Evolutionary conservation across 2,113 vertebrate species (phyloP), one percentile per base, ranked within the genome.

Genomic region (Rhombomys opimus): DNA sequence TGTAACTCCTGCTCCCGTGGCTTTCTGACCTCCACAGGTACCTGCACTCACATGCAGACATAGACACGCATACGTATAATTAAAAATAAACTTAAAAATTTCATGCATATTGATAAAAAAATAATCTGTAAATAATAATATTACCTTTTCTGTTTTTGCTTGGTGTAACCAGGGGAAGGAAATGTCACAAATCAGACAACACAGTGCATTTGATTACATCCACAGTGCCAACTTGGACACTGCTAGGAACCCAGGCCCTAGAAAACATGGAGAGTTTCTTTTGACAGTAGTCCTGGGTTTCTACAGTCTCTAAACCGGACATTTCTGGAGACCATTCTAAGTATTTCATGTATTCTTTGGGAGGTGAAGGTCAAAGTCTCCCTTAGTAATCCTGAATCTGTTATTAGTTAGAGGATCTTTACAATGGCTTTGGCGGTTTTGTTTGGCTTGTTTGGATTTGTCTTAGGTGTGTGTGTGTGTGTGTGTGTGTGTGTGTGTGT

Each of bases 321-420:
- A 80, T 97, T 20, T 59, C 10, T 89, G 35, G 35, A 35, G 32
- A 35, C 77, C 23, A 67, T 72, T 61, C 54, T 23, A 32, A 41
- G 7, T 80, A 63, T 86, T 91, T 86, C 87, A 61, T 17, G 80
- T 88, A 90, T 76, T 86, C 52, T 94, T 89, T 93, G 59, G 32
- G 82, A 92, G 35, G 78, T 1, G 32, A 50, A 70, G 52, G 27
- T 72, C 50, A 78, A 89, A 93, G 41, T 70, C 41, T 89, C 65
- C 61, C 54, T 32, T 57, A 35, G 77, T 85, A 38, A 70, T 81
- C 61, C 35, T 87, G 54, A 95, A 86, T 90, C 65, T 76, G 63
- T 77, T 52, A 38, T 91, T 91, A 30, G 41, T 85, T 88, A 90
- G 61, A 90, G 35, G 22, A 85, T 73, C 11, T 50, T 77, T 75